Evolutionary conservation across 2,888 invertebrate genomes (phyloP), one percentile per base, ranked within the genome.

Genomic region (Campaea margaritaria): DNA sequence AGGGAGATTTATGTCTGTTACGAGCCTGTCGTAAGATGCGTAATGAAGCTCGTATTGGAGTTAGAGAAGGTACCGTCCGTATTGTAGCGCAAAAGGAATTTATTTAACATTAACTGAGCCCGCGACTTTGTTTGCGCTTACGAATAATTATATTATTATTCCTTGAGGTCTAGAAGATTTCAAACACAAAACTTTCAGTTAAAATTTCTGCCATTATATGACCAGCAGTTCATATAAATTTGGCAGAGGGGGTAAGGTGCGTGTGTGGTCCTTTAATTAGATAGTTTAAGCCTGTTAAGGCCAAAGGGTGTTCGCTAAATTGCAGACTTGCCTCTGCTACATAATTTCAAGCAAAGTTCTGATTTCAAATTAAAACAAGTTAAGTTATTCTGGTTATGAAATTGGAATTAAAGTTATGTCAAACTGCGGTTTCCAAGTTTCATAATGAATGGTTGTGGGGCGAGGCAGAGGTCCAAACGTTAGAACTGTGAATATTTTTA

Each of bases 331-430:
- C 50, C 44, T 12, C 16, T 34, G 41, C 44, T 42, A 46, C 41
- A 56, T 56, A 61, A 55, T 52, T 61, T 12, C 12, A 7, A n/a
- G 15, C 45, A 14, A 60, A 60, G 28, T 55, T 60, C 44, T 31
- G 43, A 45, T 50, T 47, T 60, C 60, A 60, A 51, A 61, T 61
- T 61, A 61, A 56, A 61, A 61, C 55, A 47, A 61, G 39, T 55
- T 51, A 61, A 61, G 60, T 61, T 61, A 61, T 61, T 51, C 60
- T 56, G 60, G 60, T 61, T 61, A 61, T 61, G 60, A 56, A 61
- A 61, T 56, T 61, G 51, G 60, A 55, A 51, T 60, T 51, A 60
- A 60, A 60, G 60, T 60, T 60, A 56, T 51, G 55, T 61, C 49
- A 55, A 44, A 55, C 51, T 51, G 60, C 8, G 60, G 60, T 56